These are phyloP conservation scores for Spisula subtruncata DNA, from an alignment of 2,888 invertebrate genomes.

Conservation along the genomic window DNA sequence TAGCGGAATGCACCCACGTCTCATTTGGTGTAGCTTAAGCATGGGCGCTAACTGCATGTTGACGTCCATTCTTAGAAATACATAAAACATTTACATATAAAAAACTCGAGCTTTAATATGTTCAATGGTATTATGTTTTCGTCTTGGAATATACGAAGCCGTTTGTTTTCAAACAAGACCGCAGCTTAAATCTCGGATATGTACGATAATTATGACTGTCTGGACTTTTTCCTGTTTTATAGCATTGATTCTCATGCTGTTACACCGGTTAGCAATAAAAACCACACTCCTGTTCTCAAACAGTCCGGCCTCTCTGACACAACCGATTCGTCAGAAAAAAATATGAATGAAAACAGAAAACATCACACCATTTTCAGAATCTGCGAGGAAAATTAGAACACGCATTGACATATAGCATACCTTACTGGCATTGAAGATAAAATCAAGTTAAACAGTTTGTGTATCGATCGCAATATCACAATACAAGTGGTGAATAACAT, in stretches of 20 bases:
- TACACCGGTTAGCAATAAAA: conserved; percentile 23
- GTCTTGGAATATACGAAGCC: not conserved
- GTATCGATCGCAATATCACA: not conserved
- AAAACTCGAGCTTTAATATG: not conserved
- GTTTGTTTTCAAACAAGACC: not conserved
- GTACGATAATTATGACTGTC: conserved; percentile 6
- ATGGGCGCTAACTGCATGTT: no score
- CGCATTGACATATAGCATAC: not conserved
- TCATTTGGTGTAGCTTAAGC: no score
- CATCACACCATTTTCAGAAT: not conserved
- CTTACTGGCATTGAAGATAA: not conserved
- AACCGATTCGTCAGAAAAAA: not conserved
- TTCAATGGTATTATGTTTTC: not conserved
- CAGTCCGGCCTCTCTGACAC: not conserved
- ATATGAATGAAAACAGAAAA: conserved; percentile 15
- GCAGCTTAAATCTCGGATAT: not conserved
- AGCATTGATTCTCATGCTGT: not conserved
- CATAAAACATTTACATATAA: not conserved
- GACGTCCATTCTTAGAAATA: no score
- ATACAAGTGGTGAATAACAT: not conserved
- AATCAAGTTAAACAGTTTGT: not conserved
- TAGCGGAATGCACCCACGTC: no score
- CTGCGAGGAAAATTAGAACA: not conserved
- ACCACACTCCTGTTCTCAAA: conserved; percentile 5
- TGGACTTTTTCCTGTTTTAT: conserved; percentile 19